Conservation (phyloP, 2,113 vertebrate genomes). For the Rhipidura dahli region DNA sequence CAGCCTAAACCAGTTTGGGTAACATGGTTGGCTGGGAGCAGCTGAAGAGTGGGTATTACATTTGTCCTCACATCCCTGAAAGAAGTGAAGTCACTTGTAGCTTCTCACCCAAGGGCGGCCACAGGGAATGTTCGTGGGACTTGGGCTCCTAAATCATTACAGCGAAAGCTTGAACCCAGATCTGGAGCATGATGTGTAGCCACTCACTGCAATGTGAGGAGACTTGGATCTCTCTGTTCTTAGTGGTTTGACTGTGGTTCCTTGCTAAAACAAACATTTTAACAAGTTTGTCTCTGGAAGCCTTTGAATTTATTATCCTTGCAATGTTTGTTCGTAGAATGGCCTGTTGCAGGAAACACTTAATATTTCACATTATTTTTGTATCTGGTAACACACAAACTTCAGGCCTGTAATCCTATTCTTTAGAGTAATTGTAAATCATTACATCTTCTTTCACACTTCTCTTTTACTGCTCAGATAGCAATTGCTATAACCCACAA, state of each 20-base stretch:
- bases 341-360: neutral
- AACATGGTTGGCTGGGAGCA: neutral
- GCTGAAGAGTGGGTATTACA: neutral
- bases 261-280: constrained; percentile 4
- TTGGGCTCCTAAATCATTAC: neutral
- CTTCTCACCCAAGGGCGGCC: neutral
- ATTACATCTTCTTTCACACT: neutral
- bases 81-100: neutral
- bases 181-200: neutral
- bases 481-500: neutral
- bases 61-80: neutral
- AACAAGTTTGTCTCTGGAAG: neutral
- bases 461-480: neutral
- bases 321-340: neutral
- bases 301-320: neutral
- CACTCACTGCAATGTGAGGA: neutral
- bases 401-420: neutral
- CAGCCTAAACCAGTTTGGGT: neutral
- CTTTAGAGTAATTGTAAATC: neutral
- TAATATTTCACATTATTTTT: neutral
- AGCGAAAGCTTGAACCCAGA: neutral
- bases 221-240: neutral
- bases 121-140: neutral
- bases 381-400: neutral
- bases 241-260: neutral